Evolutionary conservation across 2,797 vertebrate species (phyloP), one percentile per base, ranked within the genome.

Genomic region (Perodicticus potto): DNA sequence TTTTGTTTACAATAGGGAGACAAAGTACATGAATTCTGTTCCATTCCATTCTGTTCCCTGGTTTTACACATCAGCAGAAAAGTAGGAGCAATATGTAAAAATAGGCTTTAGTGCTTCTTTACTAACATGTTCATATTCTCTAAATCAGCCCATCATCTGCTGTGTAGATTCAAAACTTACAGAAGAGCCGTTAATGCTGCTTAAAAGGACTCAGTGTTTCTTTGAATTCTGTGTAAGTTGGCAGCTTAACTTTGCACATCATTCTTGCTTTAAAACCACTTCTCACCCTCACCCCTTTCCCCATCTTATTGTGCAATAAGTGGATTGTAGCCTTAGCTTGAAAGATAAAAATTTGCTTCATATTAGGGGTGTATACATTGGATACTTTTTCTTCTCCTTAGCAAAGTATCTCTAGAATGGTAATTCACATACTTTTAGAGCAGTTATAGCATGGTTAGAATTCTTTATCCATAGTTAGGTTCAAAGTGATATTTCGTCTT

Each of bases 191-290:
- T 90, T 61, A 85, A 49, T 70, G n/a, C 40, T 65, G 1, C 73
- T 72, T 2, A 19, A 27, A 82, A 86, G 16, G 32, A 78, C 13
- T 37, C 3, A 14, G 20, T 92, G 49, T 84, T 25, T 72, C 49
- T 89, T 89, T 45, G 22, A 95, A 32, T 37, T 27, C 69, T 55
- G 7, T 40, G 82, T 88, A 40, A 70, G 27, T 70, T 27, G 63
- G 37, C 27, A 90, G 49, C 19, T 82, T 93, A 84, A 74, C 78
- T 87, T 65, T 55, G 14, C 32, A 77, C 17, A 5, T 63, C 43
- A 81, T 13, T 65, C 43, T 82, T 43, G 22, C 19, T 92, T 80
- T 85, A 93, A 93, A 96, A 57, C 10, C 40, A 40, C 37, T 74
- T 29, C 13, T 43, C 43, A 43, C 43, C n/a, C n/a, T n/a, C n/a